phyloP scores from a whole-genome alignment of 2,797 vertebrate genomes.

The Enteromius unitaeniatus region DNA sequence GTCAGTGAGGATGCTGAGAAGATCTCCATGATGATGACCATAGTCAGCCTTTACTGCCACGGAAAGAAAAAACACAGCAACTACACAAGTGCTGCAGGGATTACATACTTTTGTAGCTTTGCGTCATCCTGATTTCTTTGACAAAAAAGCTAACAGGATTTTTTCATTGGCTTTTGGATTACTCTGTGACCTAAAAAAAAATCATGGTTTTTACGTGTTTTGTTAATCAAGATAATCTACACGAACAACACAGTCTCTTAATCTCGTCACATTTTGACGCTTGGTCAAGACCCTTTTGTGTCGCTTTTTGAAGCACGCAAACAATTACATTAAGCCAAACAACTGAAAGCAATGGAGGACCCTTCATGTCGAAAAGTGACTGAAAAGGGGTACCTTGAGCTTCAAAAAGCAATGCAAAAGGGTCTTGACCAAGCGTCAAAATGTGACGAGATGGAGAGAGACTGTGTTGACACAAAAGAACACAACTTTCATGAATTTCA shows the following conservation, averaged over 20 bases:
- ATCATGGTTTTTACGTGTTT: neutral
- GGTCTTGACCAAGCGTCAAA: too few relatives aligned
- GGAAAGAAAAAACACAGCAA: neutral
- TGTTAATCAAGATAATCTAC: neutral
- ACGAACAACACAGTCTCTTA: neutral
- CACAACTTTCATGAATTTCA: neutral
- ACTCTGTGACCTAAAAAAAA: neutral
- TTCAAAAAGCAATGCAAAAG: too few relatives aligned
- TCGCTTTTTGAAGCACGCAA: too few relatives aligned
- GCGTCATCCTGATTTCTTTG: neutral
- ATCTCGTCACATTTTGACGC: too few relatives aligned
- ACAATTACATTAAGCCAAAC: too few relatives aligned
- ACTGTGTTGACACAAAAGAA: neutral
- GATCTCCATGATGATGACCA: neutral
- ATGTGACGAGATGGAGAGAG: too few relatives aligned
- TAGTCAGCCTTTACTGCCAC: neutral
- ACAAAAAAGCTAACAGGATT: neutral
- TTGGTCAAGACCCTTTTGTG: too few relatives aligned
- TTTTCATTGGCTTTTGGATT: neutral
- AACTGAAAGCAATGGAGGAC: too few relatives aligned
- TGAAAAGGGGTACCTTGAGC: too few relatives aligned
- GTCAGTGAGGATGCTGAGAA: neutral
- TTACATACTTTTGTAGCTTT: neutral
- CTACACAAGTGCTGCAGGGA: conserved; percentile 7
- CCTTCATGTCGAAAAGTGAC: too few relatives aligned